A percentile compares a stretch with the other conserved stretches of the same genome.
Evolutionary conservation across 2,888 invertebrate genomes (phyloP).

Genomic region (Cerceris rybyensis): DNA sequence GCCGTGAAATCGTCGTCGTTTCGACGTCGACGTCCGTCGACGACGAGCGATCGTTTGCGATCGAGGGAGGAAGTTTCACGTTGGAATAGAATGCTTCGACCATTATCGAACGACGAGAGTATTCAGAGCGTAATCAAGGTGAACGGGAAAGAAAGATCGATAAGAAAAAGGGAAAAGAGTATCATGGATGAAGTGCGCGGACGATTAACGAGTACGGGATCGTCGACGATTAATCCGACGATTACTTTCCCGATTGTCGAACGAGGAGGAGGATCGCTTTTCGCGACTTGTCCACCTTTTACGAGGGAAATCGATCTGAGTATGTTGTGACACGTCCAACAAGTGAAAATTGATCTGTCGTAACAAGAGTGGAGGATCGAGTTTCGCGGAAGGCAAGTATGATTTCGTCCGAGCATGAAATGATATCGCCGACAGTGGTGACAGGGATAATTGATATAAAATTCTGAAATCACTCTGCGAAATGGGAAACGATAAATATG

Average conservation of each 20-base stretch:
- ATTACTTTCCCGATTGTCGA: too few species aligned
- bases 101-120: neutral
- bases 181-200: too few species aligned
- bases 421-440: constrained; percentile 6
- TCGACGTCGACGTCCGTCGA: neutral
- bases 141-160: too few species aligned
- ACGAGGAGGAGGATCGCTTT: neutral
- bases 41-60: neutral
- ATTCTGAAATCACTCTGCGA: too few species aligned
- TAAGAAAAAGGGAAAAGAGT: too few species aligned
- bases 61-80: neutral
- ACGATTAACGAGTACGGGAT: too few species aligned
- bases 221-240: too few species aligned
- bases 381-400: constrained; percentile 37
- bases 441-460: neutral
- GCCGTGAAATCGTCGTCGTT: constrained; percentile 12
- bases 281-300: too few species aligned
- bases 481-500: too few species aligned
- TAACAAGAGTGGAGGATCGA: constrained; percentile 39
- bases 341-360: constrained; percentile 33
- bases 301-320: too few species aligned
- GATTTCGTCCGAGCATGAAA: constrained; percentile 44
- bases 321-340: constrained; percentile 15
- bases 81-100: neutral
- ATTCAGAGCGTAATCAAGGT: neutral